Evolutionary conservation across 2,113 vertebrate genomes (phyloP), one percentile per base, ranked within the genome.

Genomic region (Amia ocellicauda): DNA sequence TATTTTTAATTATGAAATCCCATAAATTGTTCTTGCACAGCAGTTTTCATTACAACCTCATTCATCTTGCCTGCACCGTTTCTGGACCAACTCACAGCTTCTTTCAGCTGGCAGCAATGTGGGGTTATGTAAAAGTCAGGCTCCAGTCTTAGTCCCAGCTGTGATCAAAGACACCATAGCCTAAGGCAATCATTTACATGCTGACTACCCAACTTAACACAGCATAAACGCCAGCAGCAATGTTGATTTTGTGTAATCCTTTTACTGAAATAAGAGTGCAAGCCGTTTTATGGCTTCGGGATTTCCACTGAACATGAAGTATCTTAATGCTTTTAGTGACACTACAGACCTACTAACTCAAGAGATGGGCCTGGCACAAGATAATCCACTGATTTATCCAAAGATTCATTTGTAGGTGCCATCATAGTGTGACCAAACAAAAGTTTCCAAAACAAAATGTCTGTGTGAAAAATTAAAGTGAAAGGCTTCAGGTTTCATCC

Each of bases 31-130:
- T 36, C 31, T n/a, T 47, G 45, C 45, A 47, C 3, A n/a, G 45
- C 45, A 47, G 11, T 16, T 47, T 47, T 47, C 16, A 17, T 16
- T 16, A 47, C 7, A 47, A 17, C 14, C 5, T 16, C 45, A 47
- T 47, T 47, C 7, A 13, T 47, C 45, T 17, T 47, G 5, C 14
- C 45, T n/a, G 45, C 10, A 17, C 45, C n/a, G 16, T 16, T 47
- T 17, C 45, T 47, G 13, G 31, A 36, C 11, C 5, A 36, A 47
- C 43, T 47, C 43, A 16, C 43, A 47, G 43, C 43, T 47, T 47
- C n/a, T 47, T 47, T 47, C 45, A 17, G 45, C 45, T n/a, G 45
- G 45, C 45, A 47, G n/a, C n/a, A n/a, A 47, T 17, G 45, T 47
- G 45, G n/a, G 45, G 31, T 36, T 36, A 36, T 36, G 31, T 47